A percentile compares a stretch with the other conserved stretches of the same genome.
These are phyloP conservation scores for Galeruca laticollis DNA, from an alignment of 2,888 invertebrate genomes.

Conservation along the genomic window DNA sequence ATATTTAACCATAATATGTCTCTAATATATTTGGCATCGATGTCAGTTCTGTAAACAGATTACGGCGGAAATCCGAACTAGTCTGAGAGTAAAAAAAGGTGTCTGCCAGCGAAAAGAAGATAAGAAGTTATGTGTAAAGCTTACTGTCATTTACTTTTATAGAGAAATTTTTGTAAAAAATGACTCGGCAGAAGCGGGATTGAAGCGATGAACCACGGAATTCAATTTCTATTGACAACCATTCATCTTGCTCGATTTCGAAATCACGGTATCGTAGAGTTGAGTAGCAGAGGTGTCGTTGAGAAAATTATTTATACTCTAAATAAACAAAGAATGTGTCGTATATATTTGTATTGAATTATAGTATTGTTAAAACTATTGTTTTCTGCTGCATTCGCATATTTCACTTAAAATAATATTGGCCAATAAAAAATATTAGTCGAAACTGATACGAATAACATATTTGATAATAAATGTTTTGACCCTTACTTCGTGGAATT, in stretches of 20 bases:
- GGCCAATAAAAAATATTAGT: too few relatives aligned
- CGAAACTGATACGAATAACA: too few relatives aligned
- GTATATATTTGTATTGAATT: not conserved
- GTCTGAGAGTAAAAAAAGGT: constrained; percentile 43
- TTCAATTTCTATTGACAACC: constrained; percentile 77
- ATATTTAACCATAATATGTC: constrained; percentile 12
- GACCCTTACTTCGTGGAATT: too few relatives aligned
- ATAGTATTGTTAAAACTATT: not conserved
- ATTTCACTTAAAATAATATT: too few relatives aligned
- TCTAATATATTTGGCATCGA: constrained; percentile 31
- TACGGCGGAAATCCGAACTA: constrained; percentile 27
- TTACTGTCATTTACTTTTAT: constrained; percentile 62
- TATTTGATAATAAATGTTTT: too few relatives aligned
- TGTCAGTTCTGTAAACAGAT: constrained; percentile 54
- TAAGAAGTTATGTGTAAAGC: constrained; percentile 61
- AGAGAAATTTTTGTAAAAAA: constrained; percentile 62
- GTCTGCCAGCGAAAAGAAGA: constrained; percentile 56
- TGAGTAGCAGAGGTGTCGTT: constrained; percentile 6
- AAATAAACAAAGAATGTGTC: not conserved
- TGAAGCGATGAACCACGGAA: constrained; percentile 77
- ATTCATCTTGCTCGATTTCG: constrained; percentile 58
- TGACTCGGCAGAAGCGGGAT: constrained; percentile 64
- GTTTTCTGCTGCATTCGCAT: too few relatives aligned
- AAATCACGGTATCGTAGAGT: constrained; percentile 30
- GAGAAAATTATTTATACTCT: not conserved